Percentiles rank a stretch among this genome's conserved stretches.
Conservation (phyloP, 2,888 invertebrate genomes). For the Lordiphosa fenestrarum region DNA sequence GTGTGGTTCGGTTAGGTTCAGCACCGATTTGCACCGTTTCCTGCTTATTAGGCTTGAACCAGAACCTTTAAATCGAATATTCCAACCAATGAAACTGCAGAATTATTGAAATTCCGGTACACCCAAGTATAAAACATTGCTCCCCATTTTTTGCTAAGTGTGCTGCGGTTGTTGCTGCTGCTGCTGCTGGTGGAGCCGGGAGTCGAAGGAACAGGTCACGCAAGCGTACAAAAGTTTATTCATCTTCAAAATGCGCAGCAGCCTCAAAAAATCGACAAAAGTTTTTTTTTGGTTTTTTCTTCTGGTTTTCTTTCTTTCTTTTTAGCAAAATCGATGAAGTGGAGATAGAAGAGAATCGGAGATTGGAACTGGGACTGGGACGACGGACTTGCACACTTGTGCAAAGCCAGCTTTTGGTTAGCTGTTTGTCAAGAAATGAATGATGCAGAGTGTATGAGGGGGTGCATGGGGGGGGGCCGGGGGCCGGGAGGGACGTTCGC, state of each 20-base stretch:
- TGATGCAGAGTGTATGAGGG: constrained; percentile 8
- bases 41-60: too few species aligned
- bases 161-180: not conserved
- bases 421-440: constrained; percentile 33
- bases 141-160: too few species aligned
- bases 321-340: constrained; percentile 51
- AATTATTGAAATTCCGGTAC: too few species aligned
- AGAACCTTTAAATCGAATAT: too few species aligned
- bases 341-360: constrained; percentile 22
- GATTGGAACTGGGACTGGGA: not conserved
- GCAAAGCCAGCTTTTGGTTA: constrained; percentile 34
- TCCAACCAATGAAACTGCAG: too few species aligned
- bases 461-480: not conserved
- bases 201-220: constrained; percentile 55
- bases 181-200: constrained; percentile 10
- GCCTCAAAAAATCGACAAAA: constrained; percentile 48
- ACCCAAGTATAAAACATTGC: too few species aligned
- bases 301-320: constrained; percentile 1
- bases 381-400: constrained; percentile 48
- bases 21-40: too few species aligned
- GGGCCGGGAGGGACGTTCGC: constrained; percentile 20
- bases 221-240: constrained; percentile 68
- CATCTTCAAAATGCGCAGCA: constrained; percentile 64
- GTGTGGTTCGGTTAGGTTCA: too few species aligned
- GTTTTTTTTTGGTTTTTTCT: too few species aligned